Conservation (phyloP, 2,113 vertebrate genomes). For the Patagioenas fasciata region DNA sequence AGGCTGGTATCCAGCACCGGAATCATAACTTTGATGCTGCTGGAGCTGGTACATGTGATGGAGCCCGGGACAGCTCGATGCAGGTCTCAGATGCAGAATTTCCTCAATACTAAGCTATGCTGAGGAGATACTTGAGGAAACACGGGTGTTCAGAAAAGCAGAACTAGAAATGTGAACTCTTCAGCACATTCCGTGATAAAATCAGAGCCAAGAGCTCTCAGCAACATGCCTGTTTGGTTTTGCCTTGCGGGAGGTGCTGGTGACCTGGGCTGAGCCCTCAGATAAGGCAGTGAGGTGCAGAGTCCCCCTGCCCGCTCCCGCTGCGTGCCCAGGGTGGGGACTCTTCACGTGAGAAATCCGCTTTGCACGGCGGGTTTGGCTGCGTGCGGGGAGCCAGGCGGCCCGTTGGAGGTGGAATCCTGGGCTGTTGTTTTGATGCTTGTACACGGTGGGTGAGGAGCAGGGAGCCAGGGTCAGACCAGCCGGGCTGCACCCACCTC, state of each 20-base stretch:
- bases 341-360: neutral
- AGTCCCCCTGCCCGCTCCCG: neutral
- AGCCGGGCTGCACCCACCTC: neutral
- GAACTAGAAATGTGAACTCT: rapidly evolving
- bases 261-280: rapidly evolving
- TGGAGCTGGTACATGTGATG: rapidly evolving
- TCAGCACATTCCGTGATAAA: rapidly evolving
- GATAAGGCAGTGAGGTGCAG: neutral
- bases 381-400: rapidly evolving
- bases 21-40: neutral
- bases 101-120: rapidly evolving
- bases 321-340: neutral
- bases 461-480: neutral
- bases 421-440: rapidly evolving
- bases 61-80: rapidly evolving
- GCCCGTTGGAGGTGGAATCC: neutral
- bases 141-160: neutral
- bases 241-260: neutral
- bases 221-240: neutral
- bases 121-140: neutral
- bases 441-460: neutral
- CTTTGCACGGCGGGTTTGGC: neutral
- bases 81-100: rapidly evolving
- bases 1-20: neutral
- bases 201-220: neutral